Evolutionary conservation across 2,113 vertebrate species (phyloP).

Genomic region (Cyanocitta stelleri): DNA sequence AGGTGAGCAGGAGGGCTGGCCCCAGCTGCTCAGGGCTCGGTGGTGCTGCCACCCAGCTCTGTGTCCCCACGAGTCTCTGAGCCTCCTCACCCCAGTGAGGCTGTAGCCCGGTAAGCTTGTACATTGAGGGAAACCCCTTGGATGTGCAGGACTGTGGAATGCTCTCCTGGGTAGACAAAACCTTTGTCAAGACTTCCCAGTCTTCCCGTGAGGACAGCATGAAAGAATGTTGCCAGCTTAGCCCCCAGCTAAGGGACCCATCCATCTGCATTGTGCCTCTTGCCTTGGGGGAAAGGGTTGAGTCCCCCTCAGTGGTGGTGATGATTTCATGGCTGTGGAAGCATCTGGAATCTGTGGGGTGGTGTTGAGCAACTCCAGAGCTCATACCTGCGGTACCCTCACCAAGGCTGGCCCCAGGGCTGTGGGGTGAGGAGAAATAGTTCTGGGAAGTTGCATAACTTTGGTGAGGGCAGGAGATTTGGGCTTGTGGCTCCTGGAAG

Average conservation of each 20-base stretch:
- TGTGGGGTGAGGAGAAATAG: not conserved
- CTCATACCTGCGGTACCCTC: not conserved
- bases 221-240: not conserved
- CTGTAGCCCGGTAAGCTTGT: not conserved
- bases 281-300: not conserved
- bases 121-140: rapidly evolving
- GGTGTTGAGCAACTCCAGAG: not conserved
- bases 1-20: not conserved
- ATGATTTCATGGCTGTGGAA: not conserved
- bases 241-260: not conserved
- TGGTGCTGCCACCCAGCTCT: not conserved
- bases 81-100: not conserved
- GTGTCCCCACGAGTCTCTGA: rapidly evolving
- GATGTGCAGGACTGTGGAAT: not conserved
- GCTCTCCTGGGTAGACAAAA: not conserved
- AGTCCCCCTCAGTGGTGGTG: rapidly evolving
- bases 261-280: not conserved
- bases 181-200: not conserved
- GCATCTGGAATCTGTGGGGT: not conserved
- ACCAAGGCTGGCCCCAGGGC: not conserved
- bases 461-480: not conserved
- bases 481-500: not conserved
- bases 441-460: not conserved
- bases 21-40: not conserved
- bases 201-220: not conserved